phyloP scores from a whole-genome alignment of 2,797 vertebrate genomes.

The Lutjanus argentimaculatus region DNA sequence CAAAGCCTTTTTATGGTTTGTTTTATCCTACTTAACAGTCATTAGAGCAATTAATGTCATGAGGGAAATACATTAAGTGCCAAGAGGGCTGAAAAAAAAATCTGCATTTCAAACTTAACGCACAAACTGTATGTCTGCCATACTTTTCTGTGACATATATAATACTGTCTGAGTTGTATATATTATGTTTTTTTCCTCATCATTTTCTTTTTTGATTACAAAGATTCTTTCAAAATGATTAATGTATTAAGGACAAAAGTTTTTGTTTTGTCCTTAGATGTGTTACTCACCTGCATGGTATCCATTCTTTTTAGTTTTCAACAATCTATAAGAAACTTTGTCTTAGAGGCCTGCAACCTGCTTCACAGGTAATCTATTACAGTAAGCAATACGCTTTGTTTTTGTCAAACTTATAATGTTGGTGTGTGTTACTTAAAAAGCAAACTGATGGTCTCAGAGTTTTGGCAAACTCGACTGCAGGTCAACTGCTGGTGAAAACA shows the following conservation, averaged over 20 bases:
- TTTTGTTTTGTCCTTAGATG: background rate
- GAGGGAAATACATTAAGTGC: background rate
- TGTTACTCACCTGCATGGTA: background rate
- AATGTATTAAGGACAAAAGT: background rate
- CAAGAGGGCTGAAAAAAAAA: background rate
- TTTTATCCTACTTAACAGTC: conserved; percentile 14
- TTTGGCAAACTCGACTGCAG: background rate
- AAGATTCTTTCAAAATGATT: background rate
- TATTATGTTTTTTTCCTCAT: background rate
- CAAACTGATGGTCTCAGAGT: background rate
- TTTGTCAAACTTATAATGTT: background rate
- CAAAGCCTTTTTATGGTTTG: conserved; percentile 9
- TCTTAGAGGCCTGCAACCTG: background rate
- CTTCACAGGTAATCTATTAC: background rate
- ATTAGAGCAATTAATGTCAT: conserved; percentile 4
- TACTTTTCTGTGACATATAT: background rate
- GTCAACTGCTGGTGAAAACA: too few relatives aligned
- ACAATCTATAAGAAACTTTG: background rate
- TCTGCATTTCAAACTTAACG: conserved; percentile 2
- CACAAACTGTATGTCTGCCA: background rate
- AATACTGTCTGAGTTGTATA: too few relatives aligned
- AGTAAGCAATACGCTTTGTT: background rate
- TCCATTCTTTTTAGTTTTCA: background rate
- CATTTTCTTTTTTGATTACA: background rate
- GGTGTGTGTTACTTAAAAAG: background rate